Evolutionary conservation across 2,113 vertebrate species (phyloP).

Genomic region (Aegotheles bennettii): DNA sequence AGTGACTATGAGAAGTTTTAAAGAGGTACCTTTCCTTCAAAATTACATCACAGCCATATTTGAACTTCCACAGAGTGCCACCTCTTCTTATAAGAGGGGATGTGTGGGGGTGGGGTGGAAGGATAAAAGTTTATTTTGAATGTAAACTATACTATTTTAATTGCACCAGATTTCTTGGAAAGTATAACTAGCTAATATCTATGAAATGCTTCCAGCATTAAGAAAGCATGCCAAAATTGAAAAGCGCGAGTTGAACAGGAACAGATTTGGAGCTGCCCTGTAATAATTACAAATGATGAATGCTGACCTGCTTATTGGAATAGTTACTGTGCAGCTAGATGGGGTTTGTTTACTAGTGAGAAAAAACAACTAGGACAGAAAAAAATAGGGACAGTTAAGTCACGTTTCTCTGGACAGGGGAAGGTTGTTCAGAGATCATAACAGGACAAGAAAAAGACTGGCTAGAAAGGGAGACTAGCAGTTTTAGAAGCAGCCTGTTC

Average conservation of each 20-base stretch:
- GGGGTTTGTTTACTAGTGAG: background rate
- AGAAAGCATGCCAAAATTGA: constrained; percentile 14
- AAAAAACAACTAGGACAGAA: background rate
- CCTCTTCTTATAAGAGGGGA: background rate
- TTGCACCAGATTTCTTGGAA: constrained; percentile 42
- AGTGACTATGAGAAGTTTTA: background rate
- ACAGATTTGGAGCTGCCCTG: background rate
- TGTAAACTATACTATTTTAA: background rate
- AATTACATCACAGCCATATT: background rate
- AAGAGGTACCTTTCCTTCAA: background rate
- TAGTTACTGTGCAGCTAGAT: background rate
- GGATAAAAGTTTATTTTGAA: background rate
- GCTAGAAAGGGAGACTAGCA: background rate
- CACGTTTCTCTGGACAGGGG: background rate
- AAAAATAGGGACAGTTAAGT: background rate
- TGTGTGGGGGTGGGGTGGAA: too few relatives aligned
- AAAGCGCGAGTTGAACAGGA: background rate
- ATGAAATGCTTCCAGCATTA: constrained; percentile 37
- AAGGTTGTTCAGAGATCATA: background rate
- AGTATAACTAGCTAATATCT: constrained; percentile 15
- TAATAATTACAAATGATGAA: background rate
- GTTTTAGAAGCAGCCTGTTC: background rate
- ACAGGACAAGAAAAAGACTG: background rate
- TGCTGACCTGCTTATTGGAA: background rate
- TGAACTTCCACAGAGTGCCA: background rate